Conservation (phyloP, 1,140 invertebrate species). For the Drosophila nebulosa region DNA sequence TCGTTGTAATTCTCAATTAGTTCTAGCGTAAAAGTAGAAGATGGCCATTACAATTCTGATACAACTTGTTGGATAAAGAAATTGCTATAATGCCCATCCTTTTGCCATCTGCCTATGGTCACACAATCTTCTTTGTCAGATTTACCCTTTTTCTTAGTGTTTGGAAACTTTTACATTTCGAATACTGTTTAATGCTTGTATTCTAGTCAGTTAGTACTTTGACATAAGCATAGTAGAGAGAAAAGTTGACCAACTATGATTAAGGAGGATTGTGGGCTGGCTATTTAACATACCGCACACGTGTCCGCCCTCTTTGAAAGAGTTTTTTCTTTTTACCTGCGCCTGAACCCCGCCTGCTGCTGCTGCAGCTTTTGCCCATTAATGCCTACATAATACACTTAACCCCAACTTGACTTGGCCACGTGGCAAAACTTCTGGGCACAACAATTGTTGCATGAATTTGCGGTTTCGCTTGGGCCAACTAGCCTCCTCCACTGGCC, state of each 20-base stretch:
- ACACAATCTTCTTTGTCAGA: too few species aligned
- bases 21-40: too few species aligned
- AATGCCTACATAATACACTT: conserved; percentile 65
- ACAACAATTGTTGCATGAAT: conserved; percentile 71
- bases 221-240: neutral
- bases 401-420: conserved; percentile 40
- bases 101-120: too few species aligned
- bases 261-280: neutral
- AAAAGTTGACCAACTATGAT: neutral
- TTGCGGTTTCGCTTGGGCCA: conserved; percentile 40
- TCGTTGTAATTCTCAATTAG: too few species aligned
- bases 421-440: conserved; percentile 61
- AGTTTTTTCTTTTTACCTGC: conserved; percentile 6
- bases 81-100: too few species aligned
- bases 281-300: conserved; percentile 63
- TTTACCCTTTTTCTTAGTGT: neutral
- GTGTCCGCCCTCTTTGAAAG: conserved; percentile 39
- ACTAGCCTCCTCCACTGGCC: neutral
- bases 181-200: neutral
- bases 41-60: too few species aligned
- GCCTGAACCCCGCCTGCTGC: too few species aligned
- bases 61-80: too few species aligned
- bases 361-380: conserved; percentile 37
- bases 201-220: neutral
- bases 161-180: neutral